phyloP scores from a whole-genome alignment of 2,888 invertebrate genomes.

The Gnatocerus cornutus region DNA sequence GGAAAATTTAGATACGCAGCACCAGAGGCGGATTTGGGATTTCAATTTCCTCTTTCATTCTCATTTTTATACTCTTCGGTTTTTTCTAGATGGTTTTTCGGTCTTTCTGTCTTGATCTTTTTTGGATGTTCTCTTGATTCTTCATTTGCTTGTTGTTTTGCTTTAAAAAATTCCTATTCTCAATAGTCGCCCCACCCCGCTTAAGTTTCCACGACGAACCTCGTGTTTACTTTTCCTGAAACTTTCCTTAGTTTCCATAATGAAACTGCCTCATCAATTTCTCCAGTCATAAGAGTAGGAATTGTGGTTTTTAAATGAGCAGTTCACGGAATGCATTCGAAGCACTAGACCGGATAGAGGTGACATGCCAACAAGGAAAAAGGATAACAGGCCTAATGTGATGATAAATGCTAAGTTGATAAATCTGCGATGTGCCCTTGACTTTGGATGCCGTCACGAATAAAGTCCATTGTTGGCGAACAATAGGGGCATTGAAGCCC shows the following conservation, averaged over 20 bases:
- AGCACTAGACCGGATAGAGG: conserved; percentile 36
- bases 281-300: conserved; percentile 15
- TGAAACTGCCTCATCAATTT: conserved; percentile 9
- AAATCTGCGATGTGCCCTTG: conserved; percentile 38
- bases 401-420: conserved; percentile 33
- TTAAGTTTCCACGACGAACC: too few species aligned
- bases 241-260: conserved; percentile 7
- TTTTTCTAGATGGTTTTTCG: too few species aligned
- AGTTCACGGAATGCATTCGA: conserved; percentile 35
- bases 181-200: neutral
- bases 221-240: conserved; percentile 5
- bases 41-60: too few species aligned
- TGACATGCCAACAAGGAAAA: conserved; percentile 17
- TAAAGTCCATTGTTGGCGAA: conserved; percentile 27
- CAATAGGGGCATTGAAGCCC: conserved; percentile 32
- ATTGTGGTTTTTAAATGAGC: conserved; percentile 18
- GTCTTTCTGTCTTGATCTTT: too few species aligned
- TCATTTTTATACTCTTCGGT: too few species aligned
- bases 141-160: too few species aligned
- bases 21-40: too few species aligned
- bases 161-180: neutral
- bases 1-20: neutral
- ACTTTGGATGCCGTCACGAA: conserved; percentile 39
- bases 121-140: too few species aligned
- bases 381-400: conserved; percentile 16